Percentiles rank a stretch among this genome's conserved stretches.
These are phyloP conservation scores for Neosalanx taihuensis DNA, from an alignment of 2,797 vertebrate species.

Conservation along the genomic window DNA sequence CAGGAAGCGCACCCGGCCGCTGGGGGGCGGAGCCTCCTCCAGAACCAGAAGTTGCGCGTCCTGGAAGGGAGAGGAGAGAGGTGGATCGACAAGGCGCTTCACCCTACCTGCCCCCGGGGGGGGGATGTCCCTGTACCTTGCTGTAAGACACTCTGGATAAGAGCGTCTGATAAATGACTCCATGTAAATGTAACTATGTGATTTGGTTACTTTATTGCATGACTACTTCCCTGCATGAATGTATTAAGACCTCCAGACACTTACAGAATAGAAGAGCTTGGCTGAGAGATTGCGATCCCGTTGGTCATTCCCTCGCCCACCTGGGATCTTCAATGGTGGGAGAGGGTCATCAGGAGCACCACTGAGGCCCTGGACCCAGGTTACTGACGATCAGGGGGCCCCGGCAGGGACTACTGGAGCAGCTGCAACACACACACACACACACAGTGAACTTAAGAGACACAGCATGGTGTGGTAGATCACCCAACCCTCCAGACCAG, in stretches of 20 bases:
- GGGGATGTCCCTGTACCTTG: too few species aligned
- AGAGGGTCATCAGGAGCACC: constrained; percentile 99
- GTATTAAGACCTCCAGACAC: constrained; percentile 52
- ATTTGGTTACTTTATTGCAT: not conserved
- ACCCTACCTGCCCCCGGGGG: too few species aligned
- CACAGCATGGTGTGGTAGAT: constrained; percentile 2
- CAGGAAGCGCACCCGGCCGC: constrained; percentile 85
- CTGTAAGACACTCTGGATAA: too few species aligned
- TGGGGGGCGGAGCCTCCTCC: constrained; percentile 81
- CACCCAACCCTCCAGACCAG: not conserved
- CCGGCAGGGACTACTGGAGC: constrained; percentile 78
- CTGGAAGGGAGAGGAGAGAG: constrained; percentile 56
- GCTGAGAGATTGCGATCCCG: constrained; percentile 99
- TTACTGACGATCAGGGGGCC: constrained; percentile 91
- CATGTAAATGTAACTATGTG: too few species aligned
- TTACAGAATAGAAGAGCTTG: constrained; percentile 94
- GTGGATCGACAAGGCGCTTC: not conserved
- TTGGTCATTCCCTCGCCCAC: constrained; percentile 99
- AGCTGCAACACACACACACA: constrained; percentile 32
- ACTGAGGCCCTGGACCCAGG: constrained; percentile 99
- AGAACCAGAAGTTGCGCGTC: constrained; percentile 96
- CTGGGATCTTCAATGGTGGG: constrained; percentile 99
- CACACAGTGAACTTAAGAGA: constrained; percentile 13
- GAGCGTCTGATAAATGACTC: too few species aligned
- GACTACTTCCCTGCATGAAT: too few species aligned